Evolutionary conservation across 2,888 invertebrate genomes (phyloP).

Genomic region (Gandaritis pyraliata): DNA sequence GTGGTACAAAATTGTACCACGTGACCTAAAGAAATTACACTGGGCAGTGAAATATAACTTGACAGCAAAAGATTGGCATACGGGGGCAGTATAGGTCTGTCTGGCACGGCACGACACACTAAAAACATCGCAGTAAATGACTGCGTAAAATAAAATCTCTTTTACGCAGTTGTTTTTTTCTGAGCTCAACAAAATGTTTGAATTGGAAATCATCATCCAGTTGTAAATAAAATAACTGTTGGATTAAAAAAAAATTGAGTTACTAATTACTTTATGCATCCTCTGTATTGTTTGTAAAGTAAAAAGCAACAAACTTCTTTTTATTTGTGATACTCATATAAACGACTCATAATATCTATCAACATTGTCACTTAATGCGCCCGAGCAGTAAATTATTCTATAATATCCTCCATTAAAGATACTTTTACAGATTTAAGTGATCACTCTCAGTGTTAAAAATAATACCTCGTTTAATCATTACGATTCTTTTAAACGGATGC

Average conservation of each 20-base stretch:
- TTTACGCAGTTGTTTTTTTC: background rate
- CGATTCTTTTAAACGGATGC: conserved; percentile 33
- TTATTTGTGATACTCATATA: conserved; percentile 32
- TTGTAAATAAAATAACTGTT: no score
- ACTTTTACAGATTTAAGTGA: conserved; percentile 42
- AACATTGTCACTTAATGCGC: conserved; percentile 45
- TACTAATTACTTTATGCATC: no score
- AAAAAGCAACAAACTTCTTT: conserved; percentile 22
- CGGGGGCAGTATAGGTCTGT: no score
- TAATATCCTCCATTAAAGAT: conserved; percentile 50
- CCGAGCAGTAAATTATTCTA: conserved; percentile 47
- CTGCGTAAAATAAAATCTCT: no score
- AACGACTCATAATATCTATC: conserved; percentile 34
- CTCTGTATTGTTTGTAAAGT: no score
- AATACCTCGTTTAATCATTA: conserved; percentile 44
- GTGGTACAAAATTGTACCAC: no score
- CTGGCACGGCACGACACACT: no score
- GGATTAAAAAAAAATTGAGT: no score
- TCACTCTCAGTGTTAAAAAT: conserved; percentile 49
- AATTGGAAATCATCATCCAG: background rate
- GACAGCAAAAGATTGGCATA: no score
- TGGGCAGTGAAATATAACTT: no score
- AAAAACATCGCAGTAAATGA: background rate
- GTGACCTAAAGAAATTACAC: no score
- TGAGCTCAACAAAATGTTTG: background rate